phyloP scores from a whole-genome alignment of 2,888 invertebrate genomes.

The Drosophila cognata region DNA sequence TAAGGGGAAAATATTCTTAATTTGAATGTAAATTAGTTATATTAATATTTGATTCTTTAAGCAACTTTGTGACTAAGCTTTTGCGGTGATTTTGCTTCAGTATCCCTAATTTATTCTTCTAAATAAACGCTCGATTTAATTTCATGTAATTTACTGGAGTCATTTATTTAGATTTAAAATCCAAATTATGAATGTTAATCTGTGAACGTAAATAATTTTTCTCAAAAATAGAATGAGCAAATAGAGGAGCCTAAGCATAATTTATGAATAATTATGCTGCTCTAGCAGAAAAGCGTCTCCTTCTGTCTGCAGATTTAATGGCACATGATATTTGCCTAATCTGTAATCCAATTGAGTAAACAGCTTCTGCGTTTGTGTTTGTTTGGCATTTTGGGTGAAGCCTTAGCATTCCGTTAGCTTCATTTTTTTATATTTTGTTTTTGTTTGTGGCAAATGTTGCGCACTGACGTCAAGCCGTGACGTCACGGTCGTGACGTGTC shows the following conservation, averaged over 20 bases:
- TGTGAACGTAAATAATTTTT: neutral
- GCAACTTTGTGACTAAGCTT: neutral
- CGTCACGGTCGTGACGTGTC: constrained; percentile 71
- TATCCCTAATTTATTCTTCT: neutral
- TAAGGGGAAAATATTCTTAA: too few relatives aligned
- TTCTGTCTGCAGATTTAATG: neutral
- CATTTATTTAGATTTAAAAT: neutral
- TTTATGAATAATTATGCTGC: neutral
- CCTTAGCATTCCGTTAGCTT: constrained; percentile 30
- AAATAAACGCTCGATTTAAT: neutral
- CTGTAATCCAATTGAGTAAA: constrained; percentile 2
- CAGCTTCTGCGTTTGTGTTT: constrained; percentile 8
- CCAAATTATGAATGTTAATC: neutral
- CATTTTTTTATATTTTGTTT: constrained; percentile 16
- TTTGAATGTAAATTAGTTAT: neutral
- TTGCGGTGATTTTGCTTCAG: neutral
- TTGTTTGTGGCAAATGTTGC: constrained; percentile 31
- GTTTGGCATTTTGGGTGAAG: constrained; percentile 35
- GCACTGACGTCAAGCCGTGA: constrained; percentile 73
- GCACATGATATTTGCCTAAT: constrained; percentile 2
- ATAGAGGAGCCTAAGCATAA: neutral
- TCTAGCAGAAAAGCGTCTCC: neutral
- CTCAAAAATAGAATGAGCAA: neutral
- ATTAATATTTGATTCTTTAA: neutral
- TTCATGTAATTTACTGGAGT: neutral